phyloP scores from a whole-genome alignment of 37 sponge, comb jelly and placozoan genomes.

The Chondrosia reniformis region DNA sequence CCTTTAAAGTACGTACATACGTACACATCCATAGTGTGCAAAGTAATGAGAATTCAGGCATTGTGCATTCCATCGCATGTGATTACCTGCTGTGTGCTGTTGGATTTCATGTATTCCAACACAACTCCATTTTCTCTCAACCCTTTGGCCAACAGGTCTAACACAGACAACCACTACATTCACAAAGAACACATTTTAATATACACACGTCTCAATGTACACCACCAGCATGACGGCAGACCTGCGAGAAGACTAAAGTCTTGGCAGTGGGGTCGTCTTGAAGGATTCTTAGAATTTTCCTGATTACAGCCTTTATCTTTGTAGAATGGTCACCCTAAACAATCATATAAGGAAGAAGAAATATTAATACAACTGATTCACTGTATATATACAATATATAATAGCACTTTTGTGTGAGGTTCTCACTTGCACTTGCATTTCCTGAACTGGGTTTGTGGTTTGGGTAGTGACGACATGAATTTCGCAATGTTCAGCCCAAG shows the following conservation, averaged over 20 bases:
- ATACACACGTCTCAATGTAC: not conserved
- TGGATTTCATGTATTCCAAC: conserved; percentile 7
- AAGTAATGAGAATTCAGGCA: no score
- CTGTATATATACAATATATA: not conserved
- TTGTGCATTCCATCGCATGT: no score
- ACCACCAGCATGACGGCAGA: conserved; percentile 20
- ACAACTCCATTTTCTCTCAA: conserved; percentile 1
- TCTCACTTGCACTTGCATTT: no score
- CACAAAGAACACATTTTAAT: not conserved
- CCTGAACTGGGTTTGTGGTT: no score
- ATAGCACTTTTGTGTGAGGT: no score
- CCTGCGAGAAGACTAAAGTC: conserved; percentile 75
- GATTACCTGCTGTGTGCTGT: not conserved
- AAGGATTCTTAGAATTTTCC: conserved; percentile 30
- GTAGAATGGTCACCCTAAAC: conserved; percentile 69
- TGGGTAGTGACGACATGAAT: not conserved
- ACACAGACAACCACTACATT: not conserved
- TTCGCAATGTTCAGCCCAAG: conserved; percentile 1
- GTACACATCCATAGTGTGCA: no score
- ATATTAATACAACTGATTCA: no score
- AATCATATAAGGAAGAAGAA: not conserved
- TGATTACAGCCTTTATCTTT: conserved; percentile 55
- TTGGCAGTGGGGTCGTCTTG: conserved; percentile 47
- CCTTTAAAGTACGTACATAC: no score
- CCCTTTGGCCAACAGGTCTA: conserved; percentile 20